Conservation (phyloP, 1,140 invertebrate genomes). For the Formica exsecta region DNA sequence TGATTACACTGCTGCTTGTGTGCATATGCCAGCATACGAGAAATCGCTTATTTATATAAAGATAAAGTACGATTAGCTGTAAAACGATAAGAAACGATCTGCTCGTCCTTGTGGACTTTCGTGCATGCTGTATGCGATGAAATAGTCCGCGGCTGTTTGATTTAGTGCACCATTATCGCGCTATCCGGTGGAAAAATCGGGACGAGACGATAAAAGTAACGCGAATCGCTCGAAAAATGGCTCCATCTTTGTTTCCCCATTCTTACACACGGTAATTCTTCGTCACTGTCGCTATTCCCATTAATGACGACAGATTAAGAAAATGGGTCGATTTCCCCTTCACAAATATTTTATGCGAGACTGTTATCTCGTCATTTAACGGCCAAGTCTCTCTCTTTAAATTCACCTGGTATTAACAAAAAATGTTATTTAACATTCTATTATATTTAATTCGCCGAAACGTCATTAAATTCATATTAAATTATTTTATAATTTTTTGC, state of each 20-base stretch:
- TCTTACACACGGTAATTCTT: background rate
- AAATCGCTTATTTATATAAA: conserved; percentile 20
- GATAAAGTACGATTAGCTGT: conserved; percentile 47
- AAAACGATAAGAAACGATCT: conserved; percentile 52
- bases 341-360: background rate
- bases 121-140: conserved; percentile 45
- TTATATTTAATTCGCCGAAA: background rate
- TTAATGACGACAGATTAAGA: conserved; percentile 5
- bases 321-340: background rate
- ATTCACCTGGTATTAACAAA: background rate
- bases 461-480: background rate
- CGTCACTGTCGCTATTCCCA: background rate
- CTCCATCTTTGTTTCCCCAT: background rate
- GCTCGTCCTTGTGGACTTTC: conserved; percentile 40
- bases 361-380: background rate
- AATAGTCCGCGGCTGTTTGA: conserved; percentile 31
- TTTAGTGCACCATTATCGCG: conserved; percentile 64
- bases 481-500: background rate
- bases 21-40: background rate
- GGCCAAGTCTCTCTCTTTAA: background rate
- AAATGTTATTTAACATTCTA: background rate
- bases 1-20: background rate
- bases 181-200: conserved; percentile 50
- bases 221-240: background rate
- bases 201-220: conserved; percentile 61